Evolutionary conservation across 2,797 vertebrate species (phyloP).

Genomic region (Karalla daura): DNA sequence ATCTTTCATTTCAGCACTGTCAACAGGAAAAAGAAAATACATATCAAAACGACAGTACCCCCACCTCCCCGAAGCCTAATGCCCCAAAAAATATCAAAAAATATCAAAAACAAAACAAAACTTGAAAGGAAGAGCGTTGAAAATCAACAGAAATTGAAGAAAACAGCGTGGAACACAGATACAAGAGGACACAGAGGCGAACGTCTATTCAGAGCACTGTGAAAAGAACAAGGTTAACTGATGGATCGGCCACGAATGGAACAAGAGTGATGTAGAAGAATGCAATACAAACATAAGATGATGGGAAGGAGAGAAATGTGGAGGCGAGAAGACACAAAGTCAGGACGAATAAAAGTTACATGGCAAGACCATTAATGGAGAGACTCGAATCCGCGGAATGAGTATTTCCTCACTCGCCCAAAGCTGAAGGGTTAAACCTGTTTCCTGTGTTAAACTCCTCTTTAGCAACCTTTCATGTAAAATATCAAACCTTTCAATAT

Average conservation of each 20-base stretch:
- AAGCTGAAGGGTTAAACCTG: constrained; percentile 80
- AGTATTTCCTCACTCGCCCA: constrained; percentile 65
- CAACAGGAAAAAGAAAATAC: constrained; percentile 19
- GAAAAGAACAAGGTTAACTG: constrained; percentile 50
- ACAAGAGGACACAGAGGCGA: constrained; percentile 23
- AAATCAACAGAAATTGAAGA: constrained; percentile 51
- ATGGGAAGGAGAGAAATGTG: constrained; percentile 1
- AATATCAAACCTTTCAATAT: constrained; percentile 83
- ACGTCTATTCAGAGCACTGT: constrained; percentile 45
- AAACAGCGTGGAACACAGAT: not conserved
- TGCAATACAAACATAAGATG: constrained; percentile 20
- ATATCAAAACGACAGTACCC: constrained; percentile 3
- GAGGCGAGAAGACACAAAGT: constrained; percentile 6
- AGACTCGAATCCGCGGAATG: constrained; percentile 49
- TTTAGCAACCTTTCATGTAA: constrained; percentile 83
- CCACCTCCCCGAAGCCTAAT: no score
- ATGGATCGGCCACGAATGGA: constrained; percentile 26
- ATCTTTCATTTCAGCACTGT: constrained; percentile 52
- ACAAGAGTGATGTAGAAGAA: constrained; percentile 7
- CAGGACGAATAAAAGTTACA: constrained; percentile 25
- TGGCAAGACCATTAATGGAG: constrained; percentile 29
- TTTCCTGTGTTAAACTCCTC: constrained; percentile 82
- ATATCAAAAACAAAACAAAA: constrained; percentile 6
- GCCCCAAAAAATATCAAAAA: constrained; percentile 2
- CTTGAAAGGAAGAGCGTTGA: constrained; percentile 32